Base-by-base conservation (phyloP, 1,140 invertebrate species). In the Brachionus paranguensis region DNA sequence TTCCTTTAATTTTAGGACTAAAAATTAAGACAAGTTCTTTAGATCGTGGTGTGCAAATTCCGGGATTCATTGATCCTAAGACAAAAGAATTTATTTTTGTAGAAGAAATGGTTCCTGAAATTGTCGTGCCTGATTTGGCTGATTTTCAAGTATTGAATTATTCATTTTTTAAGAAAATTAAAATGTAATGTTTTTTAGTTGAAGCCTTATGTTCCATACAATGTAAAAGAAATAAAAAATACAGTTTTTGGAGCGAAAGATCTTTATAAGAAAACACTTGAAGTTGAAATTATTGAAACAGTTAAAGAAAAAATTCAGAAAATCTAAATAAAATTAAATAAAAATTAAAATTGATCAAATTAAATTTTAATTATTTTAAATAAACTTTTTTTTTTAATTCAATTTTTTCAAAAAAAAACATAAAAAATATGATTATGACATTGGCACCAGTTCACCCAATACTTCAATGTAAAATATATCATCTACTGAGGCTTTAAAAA, bases 71-170 rank as follows among this genome's bases (percentile, higher is more conserved):
- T 6, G 87, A 88, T 79, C 84, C 85, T 12, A 74, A 55, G 5
- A 88, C 85, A 24, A 89, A 92, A 60, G 91, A 91, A 17, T 94
- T 92, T 88, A 88, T 93, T 3, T 85, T 86, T 55, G 86, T 97
- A 27, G 92, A 93, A 14, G 95, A 97, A 92, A 94, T 93, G 92
- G 92, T 95, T 85, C 95, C 95, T 3, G 93, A 97, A 88, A 86
- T 98, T 5, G 92, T 98, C 84, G 95, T 97, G 24, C 96, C 96
- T 1, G 92, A 96, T 88, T 89, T 98, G 6, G 92, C 91, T 85
- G 92, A 90, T 84, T 94, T 91, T 86, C 88, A 93, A 85, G 91
- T 92, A 90, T 85, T 86, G 78, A 47, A 45, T 53, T 47, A 41
- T 47, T 65, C 24, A 24, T 24, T 68, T 33, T 68, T 12, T 68